Evolutionary conservation across 2,888 invertebrate genomes (phyloP).

Genomic region (Dioctria rufipes): DNA sequence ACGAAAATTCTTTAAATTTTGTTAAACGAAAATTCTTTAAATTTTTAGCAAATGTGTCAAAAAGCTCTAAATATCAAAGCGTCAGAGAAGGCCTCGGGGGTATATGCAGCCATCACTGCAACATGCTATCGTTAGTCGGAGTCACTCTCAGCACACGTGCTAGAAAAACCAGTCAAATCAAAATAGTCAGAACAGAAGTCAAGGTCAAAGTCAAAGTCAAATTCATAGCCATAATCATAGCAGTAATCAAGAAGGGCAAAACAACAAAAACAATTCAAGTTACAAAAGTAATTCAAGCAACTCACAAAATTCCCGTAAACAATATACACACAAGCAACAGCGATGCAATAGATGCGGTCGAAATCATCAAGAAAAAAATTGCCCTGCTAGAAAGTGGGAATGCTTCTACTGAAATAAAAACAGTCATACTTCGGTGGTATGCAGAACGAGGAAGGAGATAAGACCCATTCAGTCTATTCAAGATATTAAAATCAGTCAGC

Average conservation of each 20-base stretch:
- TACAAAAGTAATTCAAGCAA: too few relatives aligned
- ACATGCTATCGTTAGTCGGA: constrained; percentile 12
- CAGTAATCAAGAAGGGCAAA: too few relatives aligned
- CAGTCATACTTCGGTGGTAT: constrained; percentile 34
- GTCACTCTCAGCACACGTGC: neutral
- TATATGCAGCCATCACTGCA: constrained; percentile 37
- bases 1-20: constrained; percentile 53
- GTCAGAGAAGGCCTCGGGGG: constrained; percentile 31
- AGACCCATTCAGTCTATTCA: neutral
- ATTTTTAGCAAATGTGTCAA: constrained; percentile 52
- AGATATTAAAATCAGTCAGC: neutral
- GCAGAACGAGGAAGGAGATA: neutral
- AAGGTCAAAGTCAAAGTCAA: neutral
- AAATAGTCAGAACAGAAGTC: neutral
- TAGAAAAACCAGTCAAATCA: neutral
- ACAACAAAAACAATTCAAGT: too few relatives aligned
- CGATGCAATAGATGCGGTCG: neutral
- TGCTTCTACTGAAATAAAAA: constrained; percentile 27
- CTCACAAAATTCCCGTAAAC: too few relatives aligned
- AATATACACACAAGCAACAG: neutral
- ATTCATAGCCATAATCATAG: too few relatives aligned
- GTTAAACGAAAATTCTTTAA: constrained; percentile 21
- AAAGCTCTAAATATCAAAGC: constrained; percentile 40
- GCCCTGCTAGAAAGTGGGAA: constrained; percentile 49
- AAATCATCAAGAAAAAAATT: constrained; percentile 19